Conservation (phyloP, 2,113 vertebrate genomes). For the Gavia stellata region DNA sequence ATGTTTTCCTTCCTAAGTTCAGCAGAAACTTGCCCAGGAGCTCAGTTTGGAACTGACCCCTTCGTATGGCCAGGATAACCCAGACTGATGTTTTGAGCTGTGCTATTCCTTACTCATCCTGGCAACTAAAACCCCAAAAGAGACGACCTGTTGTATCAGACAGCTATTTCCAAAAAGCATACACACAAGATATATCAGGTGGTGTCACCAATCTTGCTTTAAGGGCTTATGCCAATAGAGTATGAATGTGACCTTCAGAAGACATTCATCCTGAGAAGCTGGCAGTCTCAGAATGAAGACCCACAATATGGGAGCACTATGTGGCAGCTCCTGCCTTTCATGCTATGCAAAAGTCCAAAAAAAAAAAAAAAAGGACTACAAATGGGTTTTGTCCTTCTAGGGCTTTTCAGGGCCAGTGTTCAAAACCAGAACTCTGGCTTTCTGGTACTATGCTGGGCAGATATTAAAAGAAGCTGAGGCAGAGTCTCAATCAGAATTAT, state of each 20-base stretch:
- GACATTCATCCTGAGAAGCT: not conserved
- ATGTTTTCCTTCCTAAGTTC: not conserved
- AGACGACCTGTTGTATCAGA: not conserved
- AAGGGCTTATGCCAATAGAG: not conserved
- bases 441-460: not conserved
- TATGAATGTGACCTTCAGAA: not conserved
- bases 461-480: not conserved
- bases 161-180: not conserved
- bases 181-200: not conserved
- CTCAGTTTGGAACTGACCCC: not conserved
- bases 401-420: not conserved
- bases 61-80: not conserved
- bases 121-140: not conserved
- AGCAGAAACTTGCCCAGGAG: not conserved
- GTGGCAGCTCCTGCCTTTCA: not conserved
- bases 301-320: not conserved
- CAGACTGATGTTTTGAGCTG: not conserved
- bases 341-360: not conserved
- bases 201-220: not conserved
- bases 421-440: not conserved
- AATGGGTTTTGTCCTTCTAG: not conserved
- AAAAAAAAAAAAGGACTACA: not conserved
- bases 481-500: not conserved
- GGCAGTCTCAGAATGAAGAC: not conserved
- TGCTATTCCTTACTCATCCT: not conserved